Evolutionary conservation across 2,113 vertebrate genomes (phyloP).

Genomic region (Notiomystis cincta): DNA sequence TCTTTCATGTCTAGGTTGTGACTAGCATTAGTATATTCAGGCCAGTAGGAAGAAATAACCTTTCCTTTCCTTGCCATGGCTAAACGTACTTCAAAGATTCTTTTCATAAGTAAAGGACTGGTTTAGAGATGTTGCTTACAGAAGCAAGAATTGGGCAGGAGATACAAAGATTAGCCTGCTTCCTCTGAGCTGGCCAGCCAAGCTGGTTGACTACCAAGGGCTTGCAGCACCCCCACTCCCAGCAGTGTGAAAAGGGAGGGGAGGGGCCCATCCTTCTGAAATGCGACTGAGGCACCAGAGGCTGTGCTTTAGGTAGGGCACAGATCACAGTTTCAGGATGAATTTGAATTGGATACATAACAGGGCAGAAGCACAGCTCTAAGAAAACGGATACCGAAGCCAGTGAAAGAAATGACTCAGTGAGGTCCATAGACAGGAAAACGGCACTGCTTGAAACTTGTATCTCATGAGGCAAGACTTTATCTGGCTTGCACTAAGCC

Average conservation of each 20-base stretch:
- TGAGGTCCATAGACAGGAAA: not conserved
- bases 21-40: constrained; percentile 41
- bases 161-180: not conserved
- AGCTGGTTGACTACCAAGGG: not conserved
- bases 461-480: not conserved
- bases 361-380: not conserved
- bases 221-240: not conserved
- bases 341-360: not conserved
- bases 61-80: not conserved
- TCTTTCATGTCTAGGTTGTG: constrained; percentile 41
- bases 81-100: not conserved
- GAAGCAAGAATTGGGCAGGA: not conserved
- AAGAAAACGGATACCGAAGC: not conserved
- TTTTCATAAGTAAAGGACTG: not conserved
- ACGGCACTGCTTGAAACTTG: not conserved
- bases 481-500: not conserved
- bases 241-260: not conserved
- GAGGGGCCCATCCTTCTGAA: not conserved
- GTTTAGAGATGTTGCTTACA: not conserved
- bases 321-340: not conserved
- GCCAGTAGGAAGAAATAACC: not conserved
- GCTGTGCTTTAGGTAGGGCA: not conserved
- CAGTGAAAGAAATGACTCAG: not conserved
- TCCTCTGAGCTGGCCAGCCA: not conserved
- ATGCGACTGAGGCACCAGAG: not conserved